Base-by-base conservation (phyloP, 2,888 invertebrate genomes). In the Sinopyrophorus schimmeli region DNA sequence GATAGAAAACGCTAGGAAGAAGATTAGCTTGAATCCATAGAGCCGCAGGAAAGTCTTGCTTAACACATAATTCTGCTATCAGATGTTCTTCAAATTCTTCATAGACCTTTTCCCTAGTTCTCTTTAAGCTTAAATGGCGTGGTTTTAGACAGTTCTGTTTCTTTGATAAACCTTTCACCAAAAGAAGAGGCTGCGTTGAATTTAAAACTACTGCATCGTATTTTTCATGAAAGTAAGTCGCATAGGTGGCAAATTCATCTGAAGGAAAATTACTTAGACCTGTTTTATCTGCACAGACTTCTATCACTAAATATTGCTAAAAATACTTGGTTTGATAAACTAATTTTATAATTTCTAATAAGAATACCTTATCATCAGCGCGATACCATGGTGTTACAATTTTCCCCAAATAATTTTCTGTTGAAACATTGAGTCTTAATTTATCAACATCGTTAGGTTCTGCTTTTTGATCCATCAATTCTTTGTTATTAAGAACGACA, bases 341-440 rank as follows among this genome's bases (percentile, higher is more conserved):
- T n/a, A n/a, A 26, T 26, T n/a, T n/a, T 26, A 4, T 26, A 4
- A 26, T 6, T n/a, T 26, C 26, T n/a, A 30, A 17, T 31, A 1
- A n/a, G 41, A 69, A 61, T 61, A 80, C 70, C 30, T 70, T 68
- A 31, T 76, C 72, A 1, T 78, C 69, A 6, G 73, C 72, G 58
- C 86, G 76, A 69, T 97, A 97, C 83, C 89, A 92, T 0, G 96
- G 95, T 49, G 85, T 83, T 1, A 98, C 87, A 0, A 98, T 83
- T 27, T 82, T 80, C 58, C 87, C 77, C 16, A 82, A 74, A 68
- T 87, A 92, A 11, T 78, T 78, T 21, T 83, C 79, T 5, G 76
- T 70, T 0, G 74, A 74, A 5, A 89, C 83, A 0, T 66, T 52
- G 32, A 83, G 68, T 0, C 70, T 65, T 15, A 68, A 64, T 30